Evolutionary conservation across 2,888 invertebrate genomes (phyloP).

Genomic region (Adelognathus sp.): DNA sequence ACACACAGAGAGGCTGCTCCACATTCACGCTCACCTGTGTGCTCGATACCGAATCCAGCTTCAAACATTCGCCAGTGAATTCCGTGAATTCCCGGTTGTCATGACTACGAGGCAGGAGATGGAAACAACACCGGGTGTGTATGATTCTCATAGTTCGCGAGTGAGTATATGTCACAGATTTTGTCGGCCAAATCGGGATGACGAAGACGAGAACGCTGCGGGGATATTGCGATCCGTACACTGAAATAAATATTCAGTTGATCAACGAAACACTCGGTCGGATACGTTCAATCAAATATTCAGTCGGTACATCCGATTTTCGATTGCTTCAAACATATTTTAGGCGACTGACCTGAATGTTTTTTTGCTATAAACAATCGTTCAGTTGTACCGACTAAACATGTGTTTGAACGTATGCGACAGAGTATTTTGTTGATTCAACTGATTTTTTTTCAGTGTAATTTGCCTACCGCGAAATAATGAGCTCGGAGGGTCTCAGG

Average conservation of each 20-base stretch:
- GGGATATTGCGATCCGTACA: neutral
- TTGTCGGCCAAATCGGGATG: neutral
- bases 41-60: neutral
- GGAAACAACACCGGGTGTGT: neutral
- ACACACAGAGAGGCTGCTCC: neutral
- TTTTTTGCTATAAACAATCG: no score
- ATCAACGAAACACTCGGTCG: no score
- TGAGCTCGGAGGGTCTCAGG: conserved; percentile 35
- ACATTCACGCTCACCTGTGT: neutral
- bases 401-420: conserved; percentile 26
- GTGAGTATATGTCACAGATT: neutral
- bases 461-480: conserved; percentile 39
- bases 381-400: no score
- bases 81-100: conserved; percentile 1
- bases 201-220: neutral
- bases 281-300: no score
- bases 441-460: no score
- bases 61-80: neutral
- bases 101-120: neutral
- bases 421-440: no score
- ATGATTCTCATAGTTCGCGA: neutral
- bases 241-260: no score
- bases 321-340: no score
- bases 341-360: no score
- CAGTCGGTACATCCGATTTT: no score